phyloP scores from a whole-genome alignment of 2,797 vertebrate species.

The Paguma larvata region DNA sequence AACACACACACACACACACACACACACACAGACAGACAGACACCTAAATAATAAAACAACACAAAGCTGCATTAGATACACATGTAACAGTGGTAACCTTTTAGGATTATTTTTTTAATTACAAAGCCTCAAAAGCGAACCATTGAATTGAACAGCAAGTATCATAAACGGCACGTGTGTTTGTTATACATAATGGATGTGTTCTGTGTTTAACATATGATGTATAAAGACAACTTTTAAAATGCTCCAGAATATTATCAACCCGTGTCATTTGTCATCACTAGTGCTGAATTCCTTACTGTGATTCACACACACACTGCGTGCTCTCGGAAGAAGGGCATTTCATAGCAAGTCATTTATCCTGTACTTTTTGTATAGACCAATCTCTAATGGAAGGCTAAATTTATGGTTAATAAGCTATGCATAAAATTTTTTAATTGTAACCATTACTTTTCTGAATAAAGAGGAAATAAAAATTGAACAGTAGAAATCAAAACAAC shows the following conservation, averaged over 20 bases:
- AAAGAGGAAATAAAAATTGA: conserved; percentile 67
- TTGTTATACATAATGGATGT: conserved; percentile 56
- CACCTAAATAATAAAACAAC: background rate
- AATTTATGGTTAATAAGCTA: conserved; percentile 55
- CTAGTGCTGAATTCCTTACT: conserved; percentile 31
- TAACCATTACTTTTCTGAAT: conserved; percentile 40
- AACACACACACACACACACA: background rate
- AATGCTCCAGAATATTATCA: conserved; percentile 60
- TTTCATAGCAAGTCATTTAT: conserved; percentile 59
- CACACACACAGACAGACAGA: background rate
- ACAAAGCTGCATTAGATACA: background rate
- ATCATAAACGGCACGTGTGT: conserved; percentile 42
- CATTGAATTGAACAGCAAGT: conserved; percentile 40
- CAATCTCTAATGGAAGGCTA: background rate
- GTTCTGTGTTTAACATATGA: conserved; percentile 54
- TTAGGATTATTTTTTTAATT: conserved; percentile 22
- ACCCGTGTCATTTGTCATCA: conserved; percentile 51
- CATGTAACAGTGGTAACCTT: background rate
- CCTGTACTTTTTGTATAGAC: background rate
- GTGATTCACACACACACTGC: conserved; percentile 52
- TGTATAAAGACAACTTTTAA: conserved; percentile 62
- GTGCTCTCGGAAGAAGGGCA: background rate
- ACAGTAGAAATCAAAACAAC: conserved; percentile 60
- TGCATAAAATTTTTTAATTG: conserved; percentile 50
- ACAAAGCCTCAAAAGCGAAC: background rate